Conservation (phyloP, 2,797 vertebrate species). For the Cynodonichthys magdalenae region DNA sequence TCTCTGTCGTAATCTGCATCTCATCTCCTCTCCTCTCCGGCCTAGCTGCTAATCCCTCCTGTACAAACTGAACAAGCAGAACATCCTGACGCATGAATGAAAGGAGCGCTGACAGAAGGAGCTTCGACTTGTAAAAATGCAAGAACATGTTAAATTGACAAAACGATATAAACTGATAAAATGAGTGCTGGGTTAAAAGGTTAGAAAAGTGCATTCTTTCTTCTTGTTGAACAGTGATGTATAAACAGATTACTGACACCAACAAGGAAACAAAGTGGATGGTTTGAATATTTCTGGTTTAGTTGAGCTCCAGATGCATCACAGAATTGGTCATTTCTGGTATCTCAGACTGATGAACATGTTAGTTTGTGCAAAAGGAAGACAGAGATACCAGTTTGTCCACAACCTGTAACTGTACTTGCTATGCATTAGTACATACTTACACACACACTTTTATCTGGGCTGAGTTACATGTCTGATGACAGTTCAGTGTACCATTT, state of each 20-base stretch:
- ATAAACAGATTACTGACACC: slow-evolving; percentile 2
- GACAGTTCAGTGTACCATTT: slow-evolving; percentile 31
- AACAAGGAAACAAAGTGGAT: slow-evolving; percentile 1
- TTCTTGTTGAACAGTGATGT: not conserved
- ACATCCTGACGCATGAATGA: slow-evolving; percentile 31
- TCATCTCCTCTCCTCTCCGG: slow-evolving; percentile 71
- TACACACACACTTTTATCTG: not conserved
- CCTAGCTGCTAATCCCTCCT: slow-evolving; percentile 63
- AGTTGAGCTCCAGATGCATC: not conserved
- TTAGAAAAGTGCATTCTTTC: not conserved
- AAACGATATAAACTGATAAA: not conserved
- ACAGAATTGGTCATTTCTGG: slow-evolving; percentile 1
- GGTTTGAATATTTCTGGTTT: slow-evolving; percentile 6
- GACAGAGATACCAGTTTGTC: slow-evolving; percentile 12
- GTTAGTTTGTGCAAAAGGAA: not conserved
- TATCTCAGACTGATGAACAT: slow-evolving; percentile 7
- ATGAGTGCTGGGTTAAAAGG: slow-evolving; percentile 1
- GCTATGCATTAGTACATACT: slow-evolving; percentile 25
- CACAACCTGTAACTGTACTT: slow-evolving; percentile 13
- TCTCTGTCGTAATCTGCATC: slow-evolving; percentile 75
- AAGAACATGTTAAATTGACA: slow-evolving; percentile 2
- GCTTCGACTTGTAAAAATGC: slow-evolving; percentile 3
- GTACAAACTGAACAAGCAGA: slow-evolving; percentile 41
- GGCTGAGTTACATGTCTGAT: slow-evolving; percentile 24
- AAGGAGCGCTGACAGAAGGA: slow-evolving; percentile 10